phyloP scores from a whole-genome alignment of 2,888 invertebrate genomes.

The Ophioninae sp. region DNA sequence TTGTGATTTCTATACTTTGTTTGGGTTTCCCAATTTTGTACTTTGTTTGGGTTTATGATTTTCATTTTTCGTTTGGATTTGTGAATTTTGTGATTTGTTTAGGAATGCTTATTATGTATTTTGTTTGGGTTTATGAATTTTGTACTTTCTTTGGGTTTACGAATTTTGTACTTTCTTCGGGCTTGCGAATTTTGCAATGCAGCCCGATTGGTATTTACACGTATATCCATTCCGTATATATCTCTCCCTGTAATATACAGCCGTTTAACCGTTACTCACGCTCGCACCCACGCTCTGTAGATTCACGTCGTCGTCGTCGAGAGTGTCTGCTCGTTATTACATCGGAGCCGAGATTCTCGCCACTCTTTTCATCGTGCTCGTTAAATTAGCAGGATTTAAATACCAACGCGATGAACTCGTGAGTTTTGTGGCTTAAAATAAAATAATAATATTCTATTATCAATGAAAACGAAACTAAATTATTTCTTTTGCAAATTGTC shows the following conservation, averaged over 20 bases:
- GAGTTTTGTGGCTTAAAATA: not conserved
- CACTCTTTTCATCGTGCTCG: constrained; percentile 39
- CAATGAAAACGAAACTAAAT: not conserved
- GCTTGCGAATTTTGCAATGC: constrained; percentile 21
- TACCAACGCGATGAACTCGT: constrained; percentile 4
- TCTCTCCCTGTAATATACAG: constrained; percentile 33
- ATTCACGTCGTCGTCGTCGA: constrained; percentile 31
- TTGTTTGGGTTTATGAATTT: too few species aligned
- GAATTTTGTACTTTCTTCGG: too few species aligned
- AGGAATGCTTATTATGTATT: too few species aligned
- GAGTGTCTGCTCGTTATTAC: constrained; percentile 38
- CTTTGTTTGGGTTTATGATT: too few species aligned
- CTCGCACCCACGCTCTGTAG: constrained; percentile 45
- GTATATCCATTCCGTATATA: constrained; percentile 36
- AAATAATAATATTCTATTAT: not conserved
- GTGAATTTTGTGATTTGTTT: too few species aligned
- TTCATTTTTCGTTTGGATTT: too few species aligned
- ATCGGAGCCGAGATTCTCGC: constrained; percentile 33
- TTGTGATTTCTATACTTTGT: too few species aligned
- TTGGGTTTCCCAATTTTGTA: too few species aligned
- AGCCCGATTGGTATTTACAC: constrained; percentile 49
- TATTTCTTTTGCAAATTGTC: not conserved
- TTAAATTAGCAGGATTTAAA: constrained; percentile 29
- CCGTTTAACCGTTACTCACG: constrained; percentile 58
- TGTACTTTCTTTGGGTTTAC: too few species aligned